Evolutionary conservation across 2,888 invertebrate genomes (phyloP), one percentile per base, ranked within the genome.

Genomic region (Alviniconcha strummeri): DNA sequence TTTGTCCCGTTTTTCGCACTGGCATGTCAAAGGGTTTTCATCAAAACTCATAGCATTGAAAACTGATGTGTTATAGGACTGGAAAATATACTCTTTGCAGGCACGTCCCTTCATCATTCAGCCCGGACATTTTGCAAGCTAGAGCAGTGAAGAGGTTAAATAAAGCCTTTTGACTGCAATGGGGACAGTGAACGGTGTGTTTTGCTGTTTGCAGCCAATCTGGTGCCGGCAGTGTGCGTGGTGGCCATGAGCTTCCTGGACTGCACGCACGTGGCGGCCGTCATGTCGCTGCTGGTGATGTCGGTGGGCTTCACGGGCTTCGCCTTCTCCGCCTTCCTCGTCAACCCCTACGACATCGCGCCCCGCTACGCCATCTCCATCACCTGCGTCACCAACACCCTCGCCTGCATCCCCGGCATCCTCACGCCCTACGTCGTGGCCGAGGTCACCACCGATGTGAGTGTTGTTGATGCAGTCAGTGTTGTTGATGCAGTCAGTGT

Each of bases 181-280:
- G 36, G n/a, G n/a, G 36, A 3, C 36, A 36, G 36, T 36, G 36
- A 36, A 3, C 36, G 1, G 36, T 36, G 36, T 36, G 36, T 36
- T 36, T 36, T 36, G 36, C 36, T 36, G 36, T 36, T 85, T 84
- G 6, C 88, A 91, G 91, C 89, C 36, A 84, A 88, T 75, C 5
- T 90, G 17, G 85, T 87, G 9, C 89, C 91, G 2, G 91, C 89
- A 0, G 83, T 87, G 4, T 84, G 89, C 15, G 84, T 91, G 71
- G 79, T 90, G 36, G 86, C 80, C 17, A 87, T 91, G 69, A 89
- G 90, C 36, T 92, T 88, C 79, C 80, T 91, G 82, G 89, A 90
- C 83, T 90, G 90, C 81, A 84, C 84, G 3, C 87, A 89, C 60
- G 74, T 88, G 7, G 83, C 52, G 9, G 79, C 87, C 8, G 91